A percentile compares a stretch with the other conserved stretches of the same genome.
Conservation (phyloP, 2,797 vertebrate species). For the Fringilla coelebs region DNA sequence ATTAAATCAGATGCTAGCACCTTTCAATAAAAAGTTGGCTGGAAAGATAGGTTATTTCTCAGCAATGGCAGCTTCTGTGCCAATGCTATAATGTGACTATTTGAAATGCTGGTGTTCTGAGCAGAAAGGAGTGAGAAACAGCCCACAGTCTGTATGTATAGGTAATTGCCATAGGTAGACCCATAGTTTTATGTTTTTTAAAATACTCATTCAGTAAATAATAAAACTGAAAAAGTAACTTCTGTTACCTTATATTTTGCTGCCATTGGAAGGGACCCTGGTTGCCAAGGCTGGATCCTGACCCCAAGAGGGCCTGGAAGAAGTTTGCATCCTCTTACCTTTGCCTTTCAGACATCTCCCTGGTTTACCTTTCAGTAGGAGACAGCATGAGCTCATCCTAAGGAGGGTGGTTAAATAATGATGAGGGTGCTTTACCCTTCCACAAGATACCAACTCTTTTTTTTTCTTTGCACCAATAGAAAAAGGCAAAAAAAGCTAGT, state of each 20-base stretch:
- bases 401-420: background rate
- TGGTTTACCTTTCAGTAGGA: background rate
- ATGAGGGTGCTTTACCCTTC: background rate
- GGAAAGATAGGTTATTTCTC: background rate
- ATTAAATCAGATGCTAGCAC: background rate
- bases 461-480: background rate
- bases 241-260: background rate
- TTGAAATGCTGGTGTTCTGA: background rate
- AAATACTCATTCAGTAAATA: background rate
- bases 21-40: background rate
- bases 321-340: background rate
- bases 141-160: background rate
- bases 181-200: background rate
- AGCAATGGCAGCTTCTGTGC: background rate
- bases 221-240: background rate
- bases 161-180: background rate
- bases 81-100: background rate
- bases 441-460: background rate
- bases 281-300: background rate
- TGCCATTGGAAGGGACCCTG: background rate
- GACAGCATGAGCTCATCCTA: fast-evolving
- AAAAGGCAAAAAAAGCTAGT: background rate
- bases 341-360: background rate
- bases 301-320: background rate
- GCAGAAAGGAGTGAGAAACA: background rate